Base-by-base conservation (phyloP, 2,888 invertebrate genomes). In the Ctenicera cuprea region DNA sequence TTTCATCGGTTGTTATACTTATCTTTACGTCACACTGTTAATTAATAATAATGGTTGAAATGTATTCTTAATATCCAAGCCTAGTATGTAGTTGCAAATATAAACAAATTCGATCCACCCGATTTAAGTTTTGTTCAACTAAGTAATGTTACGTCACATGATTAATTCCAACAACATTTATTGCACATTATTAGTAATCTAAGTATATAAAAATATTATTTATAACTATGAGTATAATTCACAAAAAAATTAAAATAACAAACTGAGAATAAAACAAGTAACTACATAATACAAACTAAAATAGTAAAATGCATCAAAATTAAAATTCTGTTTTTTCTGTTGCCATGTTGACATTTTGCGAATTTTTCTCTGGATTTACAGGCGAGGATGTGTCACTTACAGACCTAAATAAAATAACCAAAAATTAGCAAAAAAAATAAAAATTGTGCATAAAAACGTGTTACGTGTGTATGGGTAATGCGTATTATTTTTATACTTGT, bases 241-340 rank as follows among this genome's bases (percentile, higher is more conserved):
- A 33, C 33, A 33, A 33, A 33, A 33, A 33, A 45, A 45, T 45
- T 45, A 45, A 16, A 45, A 14, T 18, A 45, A 2, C 8, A 45
- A 45, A 45, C 16, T 45, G 14, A 45, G 14, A 50, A 33, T 14
- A 26, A 30, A 57, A 57, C 12, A 7, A 30, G 4, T 3, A 18
- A 26, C 12, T 20, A 57, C 30, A 57, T 14, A 57, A n/a, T 57
- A 26, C 3, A 43, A 57, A 16, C 1, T 41, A 43, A 43, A 62
- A 43, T 26, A 12, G 4, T 18, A 38, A 26, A 43, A 61, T 8
- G 18, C 50, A 4, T 50, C 16, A 45, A 45, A 50, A 37, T 16
- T 50, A 64, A 48, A 50, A 14, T 50, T 64, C 37, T 5, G 50
- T 64, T 18, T 64, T 64, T 37, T 50, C 50, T 0, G 50, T 37